Evolutionary conservation across 1,140 invertebrate genomes (phyloP).

Genomic region (Saccostrea glomerata): DNA sequence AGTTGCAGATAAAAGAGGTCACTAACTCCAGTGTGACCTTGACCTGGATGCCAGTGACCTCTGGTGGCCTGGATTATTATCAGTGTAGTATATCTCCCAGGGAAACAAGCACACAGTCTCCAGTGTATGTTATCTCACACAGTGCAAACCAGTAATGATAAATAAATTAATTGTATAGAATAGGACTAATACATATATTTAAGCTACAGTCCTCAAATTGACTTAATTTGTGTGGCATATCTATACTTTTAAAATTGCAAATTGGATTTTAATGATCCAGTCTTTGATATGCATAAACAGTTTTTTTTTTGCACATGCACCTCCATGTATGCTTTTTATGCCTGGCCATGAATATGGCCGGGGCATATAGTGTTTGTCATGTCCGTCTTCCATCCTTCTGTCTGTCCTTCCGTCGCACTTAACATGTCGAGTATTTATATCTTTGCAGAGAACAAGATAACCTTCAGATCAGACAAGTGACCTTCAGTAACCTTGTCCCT

Average conservation of each 20-base stretch:
- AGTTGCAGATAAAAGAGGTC: constrained; percentile 41
- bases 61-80: constrained; percentile 54
- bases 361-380: too few species aligned
- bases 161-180: too few species aligned
- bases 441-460: constrained; percentile 48
- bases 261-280: background rate
- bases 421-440: background rate
- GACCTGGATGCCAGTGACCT: constrained; percentile 47
- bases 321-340: too few species aligned
- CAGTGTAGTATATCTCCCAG: constrained; percentile 48
- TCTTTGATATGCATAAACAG: too few species aligned
- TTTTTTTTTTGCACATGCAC: too few species aligned
- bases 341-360: too few species aligned
- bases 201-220: too few species aligned
- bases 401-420: too few species aligned
- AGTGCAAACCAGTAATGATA: too few species aligned
- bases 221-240: background rate
- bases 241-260: too few species aligned
- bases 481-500: constrained; percentile 53
- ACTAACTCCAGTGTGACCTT: constrained; percentile 43
- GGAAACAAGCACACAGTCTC: constrained; percentile 47
- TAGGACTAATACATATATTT: too few species aligned
- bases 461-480: constrained; percentile 34
- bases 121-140: constrained; percentile 44
- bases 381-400: too few species aligned